Percentiles rank a stretch among this genome's conserved stretches.
These are phyloP conservation scores for Leptopilina drosophilae DNA, from an alignment of 2,888 invertebrate genomes.

Conservation along the genomic window DNA sequence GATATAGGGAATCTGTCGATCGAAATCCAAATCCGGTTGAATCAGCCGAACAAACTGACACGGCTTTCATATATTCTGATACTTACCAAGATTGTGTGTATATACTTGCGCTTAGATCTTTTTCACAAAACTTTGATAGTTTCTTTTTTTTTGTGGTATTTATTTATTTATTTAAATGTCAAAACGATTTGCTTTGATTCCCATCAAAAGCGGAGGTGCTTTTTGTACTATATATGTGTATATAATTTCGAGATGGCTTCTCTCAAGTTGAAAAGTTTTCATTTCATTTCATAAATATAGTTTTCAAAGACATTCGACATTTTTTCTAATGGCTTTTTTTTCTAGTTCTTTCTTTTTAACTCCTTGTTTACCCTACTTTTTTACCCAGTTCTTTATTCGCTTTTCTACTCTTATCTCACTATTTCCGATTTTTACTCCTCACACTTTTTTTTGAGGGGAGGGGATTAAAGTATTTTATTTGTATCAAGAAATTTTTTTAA, in stretches of 20 bases:
- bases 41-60: constrained; percentile 39
- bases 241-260: neutral
- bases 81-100: constrained; percentile 23
- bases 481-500: too few relatives aligned
- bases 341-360: too few relatives aligned
- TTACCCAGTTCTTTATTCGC: too few relatives aligned
- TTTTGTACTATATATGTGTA: neutral
- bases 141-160: neutral
- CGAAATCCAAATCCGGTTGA: constrained; percentile 32
- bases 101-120: constrained; percentile 21
- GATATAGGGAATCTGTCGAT: constrained; percentile 39
- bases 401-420: too few relatives aligned
- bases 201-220: neutral
- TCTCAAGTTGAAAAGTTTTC: constrained; percentile 16
- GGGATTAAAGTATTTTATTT: too few relatives aligned
- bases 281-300: neutral
- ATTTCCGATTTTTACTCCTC: too few relatives aligned
- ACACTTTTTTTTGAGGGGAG: too few relatives aligned
- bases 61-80: constrained; percentile 34
- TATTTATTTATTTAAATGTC: constrained; percentile 14
- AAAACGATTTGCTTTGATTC: constrained; percentile 11
- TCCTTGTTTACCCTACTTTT: too few relatives aligned
- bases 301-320: neutral
- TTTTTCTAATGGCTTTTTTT: neutral
- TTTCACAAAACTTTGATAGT: constrained; percentile 27